A percentile compares a stretch with the other conserved stretches of the same genome.
phyloP scores from a whole-genome alignment of 2,113 vertebrate genomes.

The Pandion haliaetus region DNA sequence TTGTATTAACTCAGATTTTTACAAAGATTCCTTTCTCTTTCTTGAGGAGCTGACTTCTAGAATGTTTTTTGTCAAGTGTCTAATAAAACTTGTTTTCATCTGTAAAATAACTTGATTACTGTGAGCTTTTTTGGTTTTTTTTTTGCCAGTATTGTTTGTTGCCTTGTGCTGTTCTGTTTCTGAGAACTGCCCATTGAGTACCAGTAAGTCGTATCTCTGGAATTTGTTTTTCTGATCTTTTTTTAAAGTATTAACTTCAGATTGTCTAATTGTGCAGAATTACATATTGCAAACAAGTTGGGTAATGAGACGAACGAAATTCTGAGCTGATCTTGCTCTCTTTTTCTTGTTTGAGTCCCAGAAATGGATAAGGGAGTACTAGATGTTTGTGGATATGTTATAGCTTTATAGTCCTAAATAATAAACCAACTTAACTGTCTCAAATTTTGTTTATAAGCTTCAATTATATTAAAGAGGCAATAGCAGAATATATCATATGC shows the following conservation, averaged over 20 bases:
- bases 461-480: not conserved
- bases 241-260: not conserved
- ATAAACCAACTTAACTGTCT: not conserved
- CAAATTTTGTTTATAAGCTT: not conserved
- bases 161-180: not conserved
- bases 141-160: not conserved
- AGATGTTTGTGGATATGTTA: not conserved
- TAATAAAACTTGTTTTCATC: not conserved
- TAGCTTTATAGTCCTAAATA: not conserved
- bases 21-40: not conserved
- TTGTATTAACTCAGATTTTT: not conserved
- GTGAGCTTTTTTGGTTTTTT: not conserved
- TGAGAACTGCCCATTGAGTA: not conserved
- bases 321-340: not conserved
- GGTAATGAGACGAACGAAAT: not conserved
- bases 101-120: not conserved
- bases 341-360: not conserved
- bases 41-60: not conserved
- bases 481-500: not conserved
- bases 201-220: not conserved
- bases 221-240: not conserved
- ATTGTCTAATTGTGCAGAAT: not conserved
- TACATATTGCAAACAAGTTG: not conserved
- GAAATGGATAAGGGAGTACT: not conserved
- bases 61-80: not conserved